phyloP scores from a whole-genome alignment of 2,797 vertebrate species.

The Pagetopsis macropterus region DNA sequence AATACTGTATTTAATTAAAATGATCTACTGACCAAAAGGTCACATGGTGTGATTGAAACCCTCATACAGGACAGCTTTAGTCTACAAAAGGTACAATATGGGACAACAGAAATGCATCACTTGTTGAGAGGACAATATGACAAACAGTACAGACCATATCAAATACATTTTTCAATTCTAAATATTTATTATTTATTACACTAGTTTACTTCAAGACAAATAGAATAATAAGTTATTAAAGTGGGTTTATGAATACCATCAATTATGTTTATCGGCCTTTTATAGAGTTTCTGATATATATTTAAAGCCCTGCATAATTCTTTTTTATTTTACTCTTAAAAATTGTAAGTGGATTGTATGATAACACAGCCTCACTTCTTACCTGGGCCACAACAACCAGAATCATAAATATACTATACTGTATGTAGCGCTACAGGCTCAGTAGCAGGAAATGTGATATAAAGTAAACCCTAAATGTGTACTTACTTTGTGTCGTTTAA shows the following conservation, averaged over 20 bases:
- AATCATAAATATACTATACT: neutral
- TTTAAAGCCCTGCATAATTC: neutral
- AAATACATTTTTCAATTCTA: neutral
- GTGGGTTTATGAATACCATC: neutral
- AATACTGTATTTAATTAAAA: too few species aligned
- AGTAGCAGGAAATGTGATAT: neutral
- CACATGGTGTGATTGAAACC: neutral
- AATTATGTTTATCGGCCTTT: neutral
- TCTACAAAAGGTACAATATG: neutral
- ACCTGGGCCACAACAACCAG: neutral
- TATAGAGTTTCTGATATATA: neutral
- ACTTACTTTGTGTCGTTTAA: neutral
- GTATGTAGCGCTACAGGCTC: neutral
- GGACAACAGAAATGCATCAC: neutral
- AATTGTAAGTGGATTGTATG: neutral
- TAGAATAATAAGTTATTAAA: neutral
- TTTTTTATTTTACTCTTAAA: neutral
- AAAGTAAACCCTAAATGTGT: neutral
- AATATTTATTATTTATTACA: neutral
- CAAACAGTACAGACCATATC: neutral
- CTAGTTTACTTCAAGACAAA: neutral
- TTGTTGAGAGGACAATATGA: neutral
- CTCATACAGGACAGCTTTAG: neutral
- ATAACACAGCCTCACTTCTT: neutral
- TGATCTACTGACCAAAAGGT: neutral